These are phyloP conservation scores for Peucedramus taeniatus DNA, from an alignment of 2,113 vertebrate species.

Conservation along the genomic window DNA sequence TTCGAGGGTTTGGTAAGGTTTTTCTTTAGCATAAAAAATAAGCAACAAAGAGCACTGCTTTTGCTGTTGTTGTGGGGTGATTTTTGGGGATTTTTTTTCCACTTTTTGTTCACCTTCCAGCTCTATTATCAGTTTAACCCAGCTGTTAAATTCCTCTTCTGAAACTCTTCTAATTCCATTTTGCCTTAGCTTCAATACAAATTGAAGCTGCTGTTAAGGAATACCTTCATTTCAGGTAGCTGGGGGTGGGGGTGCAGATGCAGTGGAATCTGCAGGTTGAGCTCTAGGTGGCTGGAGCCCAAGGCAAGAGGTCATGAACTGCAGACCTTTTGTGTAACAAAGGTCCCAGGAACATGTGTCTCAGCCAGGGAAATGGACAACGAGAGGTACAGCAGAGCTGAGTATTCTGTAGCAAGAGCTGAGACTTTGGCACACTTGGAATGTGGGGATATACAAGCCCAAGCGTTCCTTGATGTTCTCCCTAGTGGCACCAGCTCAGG, in stretches of 20 bases:
- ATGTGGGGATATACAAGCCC: not conserved
- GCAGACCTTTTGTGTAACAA: not conserved
- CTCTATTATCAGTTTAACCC: slow-evolving; percentile 12
- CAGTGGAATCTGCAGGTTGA: not conserved
- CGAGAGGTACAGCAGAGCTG: not conserved
- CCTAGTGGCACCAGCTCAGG: rapidly evolving
- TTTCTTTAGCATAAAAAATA: not conserved
- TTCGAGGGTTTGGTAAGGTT: rapidly evolving
- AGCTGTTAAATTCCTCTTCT: not conserved
- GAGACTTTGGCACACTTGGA: not conserved
- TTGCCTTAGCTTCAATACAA: not conserved
- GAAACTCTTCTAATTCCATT: not conserved
- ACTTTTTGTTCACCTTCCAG: not conserved
- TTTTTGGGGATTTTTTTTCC: rapidly evolving
- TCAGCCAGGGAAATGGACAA: not conserved
- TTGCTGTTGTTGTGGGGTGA: not conserved
- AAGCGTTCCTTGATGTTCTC: not conserved
- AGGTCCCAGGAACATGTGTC: not conserved
- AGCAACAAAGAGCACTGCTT: not conserved
- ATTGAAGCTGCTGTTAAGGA: not conserved
- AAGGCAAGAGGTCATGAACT: not conserved
- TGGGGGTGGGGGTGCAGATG: rapidly evolving
- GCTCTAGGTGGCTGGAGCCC: not conserved
- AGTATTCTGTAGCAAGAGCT: not conserved
- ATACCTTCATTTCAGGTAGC: not conserved